A percentile compares a stretch with the other conserved stretches of the same genome.
Conservation (phyloP, 2,797 vertebrate genomes). For the Pelodytes ibericus region DNA sequence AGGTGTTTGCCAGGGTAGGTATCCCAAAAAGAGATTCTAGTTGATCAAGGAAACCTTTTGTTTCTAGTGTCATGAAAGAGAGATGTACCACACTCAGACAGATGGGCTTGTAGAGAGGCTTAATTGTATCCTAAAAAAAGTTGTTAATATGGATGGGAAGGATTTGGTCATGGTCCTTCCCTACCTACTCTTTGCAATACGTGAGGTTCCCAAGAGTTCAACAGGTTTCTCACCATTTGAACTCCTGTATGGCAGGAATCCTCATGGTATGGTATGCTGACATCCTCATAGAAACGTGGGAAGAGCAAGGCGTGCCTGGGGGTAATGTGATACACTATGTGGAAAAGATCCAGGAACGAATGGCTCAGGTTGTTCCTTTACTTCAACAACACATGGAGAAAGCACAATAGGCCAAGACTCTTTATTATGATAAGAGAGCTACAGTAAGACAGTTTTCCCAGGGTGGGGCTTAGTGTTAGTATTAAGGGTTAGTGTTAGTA, state of each 20-base stretch:
- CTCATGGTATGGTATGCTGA: background rate
- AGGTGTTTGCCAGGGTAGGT: background rate
- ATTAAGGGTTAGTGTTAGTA: no score
- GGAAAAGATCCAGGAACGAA: background rate
- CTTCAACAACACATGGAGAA: background rate
- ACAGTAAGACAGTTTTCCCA: background rate
- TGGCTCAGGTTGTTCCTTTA: background rate
- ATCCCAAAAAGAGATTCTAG: background rate
- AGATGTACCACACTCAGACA: background rate
- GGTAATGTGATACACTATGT: background rate
- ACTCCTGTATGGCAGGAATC: background rate
- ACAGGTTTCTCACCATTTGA: background rate
- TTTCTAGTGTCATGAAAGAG: background rate
- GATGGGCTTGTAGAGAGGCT: slow-evolving; percentile 1
- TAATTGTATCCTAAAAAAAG: background rate
- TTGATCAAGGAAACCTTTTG: background rate
- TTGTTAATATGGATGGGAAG: background rate
- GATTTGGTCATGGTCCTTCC: background rate
- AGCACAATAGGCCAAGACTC: background rate
- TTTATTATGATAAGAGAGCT: background rate
- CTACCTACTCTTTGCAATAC: background rate
- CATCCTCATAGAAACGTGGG: background rate
- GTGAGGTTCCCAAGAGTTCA: background rate
- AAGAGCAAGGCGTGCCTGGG: background rate
- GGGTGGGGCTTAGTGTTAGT: no score